Evolutionary conservation across 2,113 vertebrate genomes (phyloP), one percentile per base, ranked within the genome.

Genomic region (Oreochromis aureus): DNA sequence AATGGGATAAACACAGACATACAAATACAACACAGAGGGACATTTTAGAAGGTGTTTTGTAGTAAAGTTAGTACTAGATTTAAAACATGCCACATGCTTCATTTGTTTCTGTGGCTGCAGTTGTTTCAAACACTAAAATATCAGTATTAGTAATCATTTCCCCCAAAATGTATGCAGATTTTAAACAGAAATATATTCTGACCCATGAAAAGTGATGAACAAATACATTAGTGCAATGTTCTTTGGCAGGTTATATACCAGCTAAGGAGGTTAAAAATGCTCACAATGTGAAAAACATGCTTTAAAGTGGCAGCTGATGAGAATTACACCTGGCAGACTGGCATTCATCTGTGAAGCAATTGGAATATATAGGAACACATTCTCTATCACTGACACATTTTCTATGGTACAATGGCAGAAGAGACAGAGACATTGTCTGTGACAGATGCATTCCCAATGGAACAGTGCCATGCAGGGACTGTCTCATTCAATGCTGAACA

Each of bases 361-460:
- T 78, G 86, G 88, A 91, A 89, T 76, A 83, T 89, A 88, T 83
- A 66, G 71, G 80, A 91, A 91, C 51, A 78, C 83, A 81, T 88
- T 93, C 83, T 91, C 90, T 88, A 89, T 84, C 87, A 87, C 71
- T 69, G 91, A 91, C 89, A 91, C 86, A 89, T 91, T 92, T 84
- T 87, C 89, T 82, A 69, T 73, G 87, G 86, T 13, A 91, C 86
- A 89, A 91, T 89, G 86, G 82, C 88, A 84, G 90, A 44, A 82
- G 76, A 81, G 91, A 94, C 81, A 89, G 82, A 93, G 89, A 92
- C 92, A 89, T 90, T 85, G 89, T 87, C 85, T 89, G 89, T 94
- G 94, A 96, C 94, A 89, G 91, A 95, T 91, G 91, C 90, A 73
- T 91, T 89, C 93, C 92, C 92, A 34, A 55, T 82, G 88, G 92